phyloP scores from a whole-genome alignment of 1,140 invertebrate genomes.

The Bombus pascuorum region DNA sequence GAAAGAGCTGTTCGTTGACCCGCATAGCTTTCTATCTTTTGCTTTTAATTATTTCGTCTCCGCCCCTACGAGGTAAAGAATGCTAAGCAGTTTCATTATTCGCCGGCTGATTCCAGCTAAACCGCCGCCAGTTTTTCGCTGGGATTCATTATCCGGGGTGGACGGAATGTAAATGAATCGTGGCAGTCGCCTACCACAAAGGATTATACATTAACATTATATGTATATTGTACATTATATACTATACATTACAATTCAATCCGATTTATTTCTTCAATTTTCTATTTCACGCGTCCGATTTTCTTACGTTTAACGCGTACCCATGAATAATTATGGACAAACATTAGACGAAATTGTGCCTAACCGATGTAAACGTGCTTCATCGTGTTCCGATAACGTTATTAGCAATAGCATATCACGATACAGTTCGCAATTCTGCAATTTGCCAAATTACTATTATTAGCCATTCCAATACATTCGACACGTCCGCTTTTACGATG shows the following conservation, averaged over 20 bases:
- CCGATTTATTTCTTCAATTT: neutral
- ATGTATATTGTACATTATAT: too few relatives aligned
- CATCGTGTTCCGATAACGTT: neutral
- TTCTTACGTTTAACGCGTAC: neutral
- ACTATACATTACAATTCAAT: neutral
- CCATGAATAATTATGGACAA: neutral
- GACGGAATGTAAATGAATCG: conserved; percentile 80
- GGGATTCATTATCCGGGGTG: conserved; percentile 79
- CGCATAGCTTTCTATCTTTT: conserved; percentile 75
- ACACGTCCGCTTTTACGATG: conserved; percentile 18
- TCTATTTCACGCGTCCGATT: too few relatives aligned
- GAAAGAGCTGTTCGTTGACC: conserved; percentile 57
- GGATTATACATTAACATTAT: conserved; percentile 10
- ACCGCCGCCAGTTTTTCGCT: conserved; percentile 79
- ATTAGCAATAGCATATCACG: conserved; percentile 16
- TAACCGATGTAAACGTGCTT: neutral
- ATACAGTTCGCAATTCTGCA: conserved; percentile 19
- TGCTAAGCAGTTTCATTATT: conserved; percentile 82
- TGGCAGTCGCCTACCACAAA: conserved; percentile 56
- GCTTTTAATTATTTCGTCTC: conserved; percentile 78
- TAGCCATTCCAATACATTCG: conserved; percentile 34
- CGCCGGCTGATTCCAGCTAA: conserved; percentile 80
- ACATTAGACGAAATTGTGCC: neutral
- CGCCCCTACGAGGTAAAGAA: conserved; percentile 73
- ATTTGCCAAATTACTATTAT: conserved; percentile 46